Evolutionary conservation across 1,140 invertebrate species (phyloP), one percentile per base, ranked within the genome.

Genomic region (Aphelenchoides besseyi): DNA sequence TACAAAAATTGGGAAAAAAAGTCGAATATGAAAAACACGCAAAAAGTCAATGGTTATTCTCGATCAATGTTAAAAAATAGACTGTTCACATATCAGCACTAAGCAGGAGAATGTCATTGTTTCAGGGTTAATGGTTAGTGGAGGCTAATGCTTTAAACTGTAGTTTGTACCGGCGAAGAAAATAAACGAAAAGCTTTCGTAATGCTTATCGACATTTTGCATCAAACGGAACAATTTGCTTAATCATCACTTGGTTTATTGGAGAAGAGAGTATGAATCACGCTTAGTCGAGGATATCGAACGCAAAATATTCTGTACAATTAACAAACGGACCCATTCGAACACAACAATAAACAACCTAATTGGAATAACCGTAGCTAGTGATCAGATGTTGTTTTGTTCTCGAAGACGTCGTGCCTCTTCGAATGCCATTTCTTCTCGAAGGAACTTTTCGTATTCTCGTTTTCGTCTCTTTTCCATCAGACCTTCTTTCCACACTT

Each of bases 371-470:
- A n/a, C n/a, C n/a, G n/a, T n/a, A n/a, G 26, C 18, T 28, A 16
- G 55, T 59, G 16, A 37, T 66, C 3, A 32, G 16, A 32, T 32
- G 12, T 41, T 48, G 28, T 70, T 18, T 29, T 69, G 23, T 68
- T 78, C 72, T 1, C 75, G 62, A 35, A 74, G 54, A 23, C 63
- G 59, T 28, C 71, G 72, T 5, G 78, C 73, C 69, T 80, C 78
- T 48, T 79, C 78, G 63, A 79, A 79, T 2, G 78, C 78, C 78
- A 79, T 79, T 52, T 80, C 73, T 36, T 79, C 74, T 23, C 78
- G 41, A 3, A 79, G 52, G 61, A 80, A 76, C 8, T 75, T 72
- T 63, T 77, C 75, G 33, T 79, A 79, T 54, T 80, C 76, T 37
- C 70, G 67, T 53, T 72, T 71, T 30, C 72, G 64, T 37, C 74